phyloP scores from a whole-genome alignment of 2,113 vertebrate species.

The Alaudala cheleensis region DNA sequence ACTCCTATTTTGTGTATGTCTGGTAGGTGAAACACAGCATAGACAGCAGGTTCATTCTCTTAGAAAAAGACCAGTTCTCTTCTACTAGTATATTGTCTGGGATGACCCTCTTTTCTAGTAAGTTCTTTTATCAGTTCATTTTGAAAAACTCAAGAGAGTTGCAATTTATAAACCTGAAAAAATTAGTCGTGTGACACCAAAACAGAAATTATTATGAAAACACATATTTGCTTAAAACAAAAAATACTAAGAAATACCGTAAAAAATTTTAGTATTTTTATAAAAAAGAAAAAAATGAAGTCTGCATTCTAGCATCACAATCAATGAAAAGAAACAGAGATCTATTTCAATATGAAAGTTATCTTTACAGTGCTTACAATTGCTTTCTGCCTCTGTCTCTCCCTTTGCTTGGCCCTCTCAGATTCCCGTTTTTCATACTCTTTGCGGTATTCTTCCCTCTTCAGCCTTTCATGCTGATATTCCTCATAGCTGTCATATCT shows the following conservation, averaged over 20 bases:
- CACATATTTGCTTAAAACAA: background rate
- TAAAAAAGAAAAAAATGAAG: background rate
- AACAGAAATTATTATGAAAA: slow-evolving; percentile 5
- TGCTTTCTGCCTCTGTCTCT: slow-evolving; percentile 91
- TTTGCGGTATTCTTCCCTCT: slow-evolving; percentile 91
- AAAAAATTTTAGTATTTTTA: background rate
- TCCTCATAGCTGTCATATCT: slow-evolving; percentile 98
- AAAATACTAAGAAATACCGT: background rate
- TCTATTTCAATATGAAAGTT: slow-evolving; percentile 39
- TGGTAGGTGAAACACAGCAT: background rate
- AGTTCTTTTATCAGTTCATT: background rate
- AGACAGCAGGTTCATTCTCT: background rate
- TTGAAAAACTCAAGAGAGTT: background rate
- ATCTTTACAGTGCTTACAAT: slow-evolving; percentile 84
- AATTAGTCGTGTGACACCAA: background rate
- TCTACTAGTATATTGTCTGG: background rate
- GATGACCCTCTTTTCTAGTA: background rate
- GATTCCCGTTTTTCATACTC: slow-evolving; percentile 93
- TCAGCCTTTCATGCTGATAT: slow-evolving; percentile 93
- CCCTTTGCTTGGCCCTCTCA: slow-evolving; percentile 92
- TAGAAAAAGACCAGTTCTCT: background rate
- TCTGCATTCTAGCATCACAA: background rate
- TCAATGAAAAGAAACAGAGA: slow-evolving; percentile 2
- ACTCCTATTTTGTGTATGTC: background rate
- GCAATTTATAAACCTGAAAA: background rate